Evolutionary conservation across 2,888 invertebrate species (phyloP), one percentile per base, ranked within the genome.

Genomic region (Chrysina gloriosa): DNA sequence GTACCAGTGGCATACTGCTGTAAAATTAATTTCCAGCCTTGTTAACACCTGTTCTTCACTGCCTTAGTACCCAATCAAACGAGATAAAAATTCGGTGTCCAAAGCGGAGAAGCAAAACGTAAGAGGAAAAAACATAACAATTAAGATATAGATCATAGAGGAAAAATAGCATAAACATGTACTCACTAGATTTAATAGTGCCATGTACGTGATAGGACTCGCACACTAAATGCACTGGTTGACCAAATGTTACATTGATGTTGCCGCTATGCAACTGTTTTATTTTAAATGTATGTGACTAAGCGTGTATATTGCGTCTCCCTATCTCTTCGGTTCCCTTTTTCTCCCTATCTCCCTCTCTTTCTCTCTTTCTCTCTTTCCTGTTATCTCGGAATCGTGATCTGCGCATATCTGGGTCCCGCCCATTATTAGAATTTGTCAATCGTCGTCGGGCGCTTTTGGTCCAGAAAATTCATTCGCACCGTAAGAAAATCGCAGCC

Each of bases 231-330:
- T 61, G 58, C 58, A 61, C 58, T 61, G 42, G 23, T 61, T 61
- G 58, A 61, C 58, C 42, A 61, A 45, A 42, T 61, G 58, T 61
- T 61, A 61, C 58, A 61, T 61, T 61, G 58, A 61, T 61, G 58
- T 61, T 61, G 58, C 58, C 42, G 58, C 42, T 61, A 61, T 61
- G 58, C 58, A 61, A 61, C 58, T 61, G 58, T 61, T 61, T 61
- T 61, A 61, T 61, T 61, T 61, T 61, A 42, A 61, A 61, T 61
- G 58, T 61, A 45, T 61, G 42, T 61, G 42, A 42, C 19, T 61
- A 45, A 52, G 11, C 31, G 52, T 52, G 34, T 31, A 31, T 19
- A 31, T 19, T 14, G 21, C 25, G 7, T 19, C 52, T 6, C 23
- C 19, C 52, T 19, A 34, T 52, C 52, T 31, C 25, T n/a, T n/a